Evolutionary conservation across 1,140 invertebrate species (phyloP).

Genomic region (Caerostris darwini): DNA sequence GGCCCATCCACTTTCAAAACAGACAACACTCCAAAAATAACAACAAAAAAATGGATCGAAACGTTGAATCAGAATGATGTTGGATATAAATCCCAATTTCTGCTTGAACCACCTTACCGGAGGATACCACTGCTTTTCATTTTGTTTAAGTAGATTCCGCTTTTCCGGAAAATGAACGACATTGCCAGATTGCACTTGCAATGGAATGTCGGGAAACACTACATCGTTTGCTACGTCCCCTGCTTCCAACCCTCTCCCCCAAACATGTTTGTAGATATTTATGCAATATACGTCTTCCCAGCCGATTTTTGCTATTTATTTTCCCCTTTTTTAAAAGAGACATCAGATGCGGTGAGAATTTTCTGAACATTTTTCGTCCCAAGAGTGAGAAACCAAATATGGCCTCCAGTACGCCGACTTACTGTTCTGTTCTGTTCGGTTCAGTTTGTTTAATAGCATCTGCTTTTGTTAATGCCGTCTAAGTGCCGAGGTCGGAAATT

Average conservation of each 20-base stretch:
- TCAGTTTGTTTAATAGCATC: slow-evolving; percentile 10
- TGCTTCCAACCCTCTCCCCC: neutral
- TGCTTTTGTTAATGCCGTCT: slow-evolving; percentile 31
- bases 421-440: neutral
- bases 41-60: slow-evolving; percentile 21
- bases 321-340: neutral
- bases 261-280: slow-evolving; percentile 39
- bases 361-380: neutral
- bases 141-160: slow-evolving; percentile 60
- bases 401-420: neutral
- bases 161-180: slow-evolving; percentile 59
- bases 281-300: slow-evolving; percentile 27
- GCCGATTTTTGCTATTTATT: slow-evolving; percentile 4
- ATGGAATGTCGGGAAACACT: slow-evolving; percentile 46
- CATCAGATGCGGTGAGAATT: slow-evolving; percentile 30
- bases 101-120: slow-evolving; percentile 37
- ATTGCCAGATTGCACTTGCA: slow-evolving; percentile 43
- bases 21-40: neutral
- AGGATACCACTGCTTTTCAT: slow-evolving; percentile 56
- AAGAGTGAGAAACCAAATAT: slow-evolving; percentile 25
- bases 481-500: neutral
- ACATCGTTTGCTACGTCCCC: slow-evolving; percentile 6
- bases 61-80: slow-evolving; percentile 14
- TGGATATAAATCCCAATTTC: slow-evolving; percentile 55
- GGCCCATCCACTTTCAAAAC: slow-evolving; percentile 7